Percentiles rank a stretch among this genome's conserved stretches.
Evolutionary conservation across 2,888 invertebrate genomes (phyloP).

Genomic region (Hymenopus coronatus): DNA sequence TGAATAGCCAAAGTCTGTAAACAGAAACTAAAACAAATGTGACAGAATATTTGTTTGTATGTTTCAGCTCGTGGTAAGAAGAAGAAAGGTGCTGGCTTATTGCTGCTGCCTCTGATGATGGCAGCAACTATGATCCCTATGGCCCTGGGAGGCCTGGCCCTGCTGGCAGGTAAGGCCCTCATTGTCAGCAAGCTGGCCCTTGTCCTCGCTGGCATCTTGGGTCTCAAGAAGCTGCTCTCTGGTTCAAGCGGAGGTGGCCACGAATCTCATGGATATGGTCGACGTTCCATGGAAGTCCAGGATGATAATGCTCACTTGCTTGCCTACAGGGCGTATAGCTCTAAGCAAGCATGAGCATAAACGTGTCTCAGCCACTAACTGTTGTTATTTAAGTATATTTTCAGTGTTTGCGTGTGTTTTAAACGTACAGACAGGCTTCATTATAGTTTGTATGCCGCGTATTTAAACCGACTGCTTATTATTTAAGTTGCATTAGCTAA

Average conservation of each 20-base stretch:
- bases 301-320: constrained; percentile 54
- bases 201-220: constrained; percentile 77
- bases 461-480: not conserved
- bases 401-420: not conserved
- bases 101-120: constrained; percentile 75
- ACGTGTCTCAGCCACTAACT: not conserved
- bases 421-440: not conserved
- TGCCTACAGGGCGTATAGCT: constrained; percentile 59
- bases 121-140: constrained; percentile 79
- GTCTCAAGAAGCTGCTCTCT: constrained; percentile 76
- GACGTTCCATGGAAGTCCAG: constrained; percentile 34
- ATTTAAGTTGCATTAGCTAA: not conserved
- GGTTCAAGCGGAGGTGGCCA: constrained; percentile 55
- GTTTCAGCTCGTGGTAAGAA: constrained; percentile 60
- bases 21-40: too few relatives aligned
- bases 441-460: not conserved
- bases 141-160: constrained; percentile 76
- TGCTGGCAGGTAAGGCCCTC: constrained; percentile 80
- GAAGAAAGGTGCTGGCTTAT: constrained; percentile 69
- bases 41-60: constrained; percentile 7
- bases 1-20: too few relatives aligned
- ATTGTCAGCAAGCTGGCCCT: constrained; percentile 81
- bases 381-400: not conserved
- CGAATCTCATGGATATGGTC: constrained; percentile 40
- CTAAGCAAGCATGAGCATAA: not conserved